Conservation (phyloP, 1,140 invertebrate species). For the Globodera rostochiensis region DNA sequence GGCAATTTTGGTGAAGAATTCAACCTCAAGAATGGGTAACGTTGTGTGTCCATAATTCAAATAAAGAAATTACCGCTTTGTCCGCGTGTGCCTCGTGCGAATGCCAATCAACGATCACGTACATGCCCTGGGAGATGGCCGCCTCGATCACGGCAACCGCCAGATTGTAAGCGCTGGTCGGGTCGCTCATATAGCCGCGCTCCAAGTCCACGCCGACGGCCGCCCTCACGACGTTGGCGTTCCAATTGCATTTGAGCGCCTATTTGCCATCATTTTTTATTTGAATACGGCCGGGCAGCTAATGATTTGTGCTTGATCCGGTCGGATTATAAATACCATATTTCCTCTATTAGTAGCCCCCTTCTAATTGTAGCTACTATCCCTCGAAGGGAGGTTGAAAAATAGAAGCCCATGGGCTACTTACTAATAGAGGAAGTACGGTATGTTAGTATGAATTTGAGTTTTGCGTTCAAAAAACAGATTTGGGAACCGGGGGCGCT, state of each 20-base stretch:
- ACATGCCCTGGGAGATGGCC: conserved; percentile 26
- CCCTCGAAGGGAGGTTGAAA: background rate
- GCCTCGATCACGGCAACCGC: conserved; percentile 22
- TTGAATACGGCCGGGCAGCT: too few relatives aligned
- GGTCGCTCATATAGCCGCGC: conserved; percentile 5
- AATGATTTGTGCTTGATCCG: background rate
- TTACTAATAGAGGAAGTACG: background rate
- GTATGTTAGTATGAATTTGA: background rate
- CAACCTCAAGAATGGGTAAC: background rate
- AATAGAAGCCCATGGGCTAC: background rate
- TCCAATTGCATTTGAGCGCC: conserved; percentile 31
- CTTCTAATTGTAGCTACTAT: too few relatives aligned
- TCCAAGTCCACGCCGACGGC: conserved; percentile 33
- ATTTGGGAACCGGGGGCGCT: background rate
- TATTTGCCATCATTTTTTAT: background rate
- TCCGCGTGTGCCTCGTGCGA: background rate
- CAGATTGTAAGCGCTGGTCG: too few relatives aligned
- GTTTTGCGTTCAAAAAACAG: background rate
- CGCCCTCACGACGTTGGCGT: conserved; percentile 33
- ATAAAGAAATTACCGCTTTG: background rate
- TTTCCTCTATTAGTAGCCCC: background rate
- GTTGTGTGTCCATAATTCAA: background rate
- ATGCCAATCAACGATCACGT: conserved; percentile 30
- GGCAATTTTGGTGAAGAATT: conserved; percentile 24
- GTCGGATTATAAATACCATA: background rate